These are phyloP conservation scores for Drosophila prostipennis DNA, from an alignment of 2,888 invertebrate species.

Conservation along the genomic window DNA sequence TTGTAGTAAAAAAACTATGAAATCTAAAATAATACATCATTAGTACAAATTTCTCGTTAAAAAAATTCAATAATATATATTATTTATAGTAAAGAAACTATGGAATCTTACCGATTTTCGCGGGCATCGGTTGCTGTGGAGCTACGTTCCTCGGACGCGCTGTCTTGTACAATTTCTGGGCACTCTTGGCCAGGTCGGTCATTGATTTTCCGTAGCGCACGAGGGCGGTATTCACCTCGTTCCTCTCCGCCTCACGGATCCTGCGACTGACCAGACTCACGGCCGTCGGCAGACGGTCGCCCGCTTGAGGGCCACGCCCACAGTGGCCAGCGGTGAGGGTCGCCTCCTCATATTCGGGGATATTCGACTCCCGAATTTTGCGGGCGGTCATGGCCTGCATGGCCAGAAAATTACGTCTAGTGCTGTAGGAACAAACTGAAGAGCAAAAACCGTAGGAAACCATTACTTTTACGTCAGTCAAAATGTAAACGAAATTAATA, in stretches of 20 bases:
- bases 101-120: not conserved
- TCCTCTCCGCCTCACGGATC: not conserved
- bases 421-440: not conserved
- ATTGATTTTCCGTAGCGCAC: not conserved
- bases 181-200: slow-evolving; percentile 1
- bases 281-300: not conserved
- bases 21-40: no score
- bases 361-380: not conserved
- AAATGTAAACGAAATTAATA: no score
- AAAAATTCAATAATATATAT: no score
- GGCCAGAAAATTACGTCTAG: not conserved
- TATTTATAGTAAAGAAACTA: no score
- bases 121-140: no score
- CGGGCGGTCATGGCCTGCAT: not conserved
- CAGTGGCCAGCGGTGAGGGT: no score
- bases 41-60: no score
- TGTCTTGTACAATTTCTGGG: not conserved
- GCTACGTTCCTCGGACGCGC: not conserved
- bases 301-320: not conserved
- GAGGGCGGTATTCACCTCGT: not conserved
- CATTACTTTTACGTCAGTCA: not conserved
- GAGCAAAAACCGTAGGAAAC: not conserved
- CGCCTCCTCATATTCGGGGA: not conserved
- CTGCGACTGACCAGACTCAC: not conserved
- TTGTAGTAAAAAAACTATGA: no score